Evolutionary conservation across 2,113 vertebrate species (phyloP).

Genomic region (Gobio gobio): DNA sequence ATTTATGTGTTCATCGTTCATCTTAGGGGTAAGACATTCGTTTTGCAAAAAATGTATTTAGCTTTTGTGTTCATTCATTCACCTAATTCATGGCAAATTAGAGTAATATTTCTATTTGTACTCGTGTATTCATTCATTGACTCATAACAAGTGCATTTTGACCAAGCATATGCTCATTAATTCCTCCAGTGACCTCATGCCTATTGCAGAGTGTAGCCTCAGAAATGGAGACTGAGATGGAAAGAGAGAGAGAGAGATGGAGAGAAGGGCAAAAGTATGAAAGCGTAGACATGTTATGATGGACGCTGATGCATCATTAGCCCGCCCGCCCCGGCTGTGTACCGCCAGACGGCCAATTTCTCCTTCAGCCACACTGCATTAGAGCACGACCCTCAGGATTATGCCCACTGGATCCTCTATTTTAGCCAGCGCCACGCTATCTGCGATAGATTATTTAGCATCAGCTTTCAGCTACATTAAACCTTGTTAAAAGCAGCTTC

Average conservation of each 20-base stretch:
- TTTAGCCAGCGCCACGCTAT: conserved; percentile 58
- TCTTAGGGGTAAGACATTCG: no score
- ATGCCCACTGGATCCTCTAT: conserved; percentile 62
- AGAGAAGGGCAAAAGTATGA: conserved; percentile 29
- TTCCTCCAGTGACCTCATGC: conserved; percentile 22
- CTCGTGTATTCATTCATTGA: not conserved
- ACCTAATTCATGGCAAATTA: not conserved
- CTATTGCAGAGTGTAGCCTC: not conserved
- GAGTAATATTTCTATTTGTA: not conserved
- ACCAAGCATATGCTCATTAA: conserved; percentile 28
- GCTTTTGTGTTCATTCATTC: not conserved
- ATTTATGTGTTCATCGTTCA: no score
- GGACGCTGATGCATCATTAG: conserved; percentile 48
- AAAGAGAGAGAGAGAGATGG: conserved; percentile 9
- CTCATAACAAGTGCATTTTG: conserved; percentile 17
- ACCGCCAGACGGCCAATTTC: conserved; percentile 56
- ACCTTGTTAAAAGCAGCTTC: conserved; percentile 65
- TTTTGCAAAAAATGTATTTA: no score
- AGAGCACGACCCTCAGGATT: conserved; percentile 55
- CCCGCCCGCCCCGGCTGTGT: conserved; percentile 35
- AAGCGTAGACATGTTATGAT: conserved; percentile 48
- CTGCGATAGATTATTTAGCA: conserved; percentile 66
- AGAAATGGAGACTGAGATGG: conserved; percentile 18
- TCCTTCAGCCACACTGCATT: conserved; percentile 56
- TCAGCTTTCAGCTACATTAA: conserved; percentile 67